These are phyloP conservation scores for Zaprionus bogoriensis DNA, from an alignment of 2,888 invertebrate species.

Conservation along the genomic window DNA sequence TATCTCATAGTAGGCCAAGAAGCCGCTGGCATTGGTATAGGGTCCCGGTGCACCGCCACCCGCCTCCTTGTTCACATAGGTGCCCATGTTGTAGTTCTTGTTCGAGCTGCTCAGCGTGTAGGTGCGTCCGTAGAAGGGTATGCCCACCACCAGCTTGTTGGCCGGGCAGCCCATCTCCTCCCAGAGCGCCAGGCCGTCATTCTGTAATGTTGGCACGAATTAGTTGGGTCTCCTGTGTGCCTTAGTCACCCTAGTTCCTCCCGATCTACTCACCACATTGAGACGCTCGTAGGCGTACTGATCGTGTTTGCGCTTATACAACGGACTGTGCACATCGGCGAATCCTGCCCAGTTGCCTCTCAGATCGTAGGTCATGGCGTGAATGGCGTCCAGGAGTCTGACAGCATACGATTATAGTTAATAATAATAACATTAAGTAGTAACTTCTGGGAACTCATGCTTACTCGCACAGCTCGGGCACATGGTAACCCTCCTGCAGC, in stretches of 20 bases:
- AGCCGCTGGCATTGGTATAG: constrained; percentile 93
- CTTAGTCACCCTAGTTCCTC: background rate
- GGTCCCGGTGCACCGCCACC: constrained; percentile 93
- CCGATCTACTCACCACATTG: constrained; percentile 88
- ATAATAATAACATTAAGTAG: background rate
- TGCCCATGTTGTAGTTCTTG: constrained; percentile 91
- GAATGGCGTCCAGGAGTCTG: constrained; percentile 90
- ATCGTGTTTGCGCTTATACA: constrained; percentile 93
- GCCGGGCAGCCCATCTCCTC: constrained; percentile 94
- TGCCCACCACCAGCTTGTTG: constrained; percentile 93
- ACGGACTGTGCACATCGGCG: constrained; percentile 93
- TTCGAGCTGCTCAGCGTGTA: constrained; percentile 92
- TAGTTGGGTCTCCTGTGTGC: too few relatives aligned
- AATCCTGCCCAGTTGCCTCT: constrained; percentile 96
- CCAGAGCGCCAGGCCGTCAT: constrained; percentile 94
- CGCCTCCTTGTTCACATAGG: constrained; percentile 95
- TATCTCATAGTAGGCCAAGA: constrained; percentile 94
- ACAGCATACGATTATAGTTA: constrained; percentile 46
- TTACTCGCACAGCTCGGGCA: constrained; percentile 94
- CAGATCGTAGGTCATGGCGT: constrained; percentile 93
- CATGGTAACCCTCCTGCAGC: constrained; percentile 94
- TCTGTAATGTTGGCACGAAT: constrained; percentile 83
- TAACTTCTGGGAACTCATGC: constrained; percentile 80
- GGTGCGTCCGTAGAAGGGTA: constrained; percentile 94
- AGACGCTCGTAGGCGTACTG: constrained; percentile 95